These are phyloP conservation scores for Pitangus sulphuratus DNA, from an alignment of 2,797 vertebrate species.

Conservation along the genomic window DNA sequence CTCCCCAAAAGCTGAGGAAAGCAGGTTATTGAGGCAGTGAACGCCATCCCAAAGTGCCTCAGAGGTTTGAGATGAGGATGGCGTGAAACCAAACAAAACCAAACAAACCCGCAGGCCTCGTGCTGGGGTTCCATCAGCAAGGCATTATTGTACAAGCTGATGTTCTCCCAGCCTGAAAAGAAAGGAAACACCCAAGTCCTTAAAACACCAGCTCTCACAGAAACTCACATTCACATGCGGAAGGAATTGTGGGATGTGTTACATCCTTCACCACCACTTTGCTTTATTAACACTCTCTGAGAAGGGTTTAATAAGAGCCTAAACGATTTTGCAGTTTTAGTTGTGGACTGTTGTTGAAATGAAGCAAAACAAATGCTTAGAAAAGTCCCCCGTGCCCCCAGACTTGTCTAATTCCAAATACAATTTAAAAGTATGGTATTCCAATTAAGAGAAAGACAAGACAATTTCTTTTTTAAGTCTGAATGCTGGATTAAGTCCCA, in stretches of 20 bases:
- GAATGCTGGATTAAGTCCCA: background rate
- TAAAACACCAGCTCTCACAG: background rate
- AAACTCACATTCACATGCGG: background rate
- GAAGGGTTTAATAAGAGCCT: background rate
- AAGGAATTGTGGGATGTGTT: background rate
- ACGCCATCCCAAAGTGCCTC: background rate
- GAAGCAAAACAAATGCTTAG: background rate
- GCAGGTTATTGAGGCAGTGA: background rate
- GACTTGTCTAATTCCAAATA: background rate
- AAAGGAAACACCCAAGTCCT: background rate
- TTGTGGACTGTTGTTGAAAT: background rate
- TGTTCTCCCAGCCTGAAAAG: background rate
- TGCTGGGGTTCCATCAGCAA: background rate
- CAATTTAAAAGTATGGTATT: background rate
- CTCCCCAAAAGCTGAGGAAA: background rate
- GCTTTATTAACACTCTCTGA: background rate
- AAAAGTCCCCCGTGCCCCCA: background rate
- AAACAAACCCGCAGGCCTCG: background rate
- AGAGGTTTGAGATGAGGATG: background rate
- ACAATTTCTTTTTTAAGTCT: background rate
- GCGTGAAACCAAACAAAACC: background rate
- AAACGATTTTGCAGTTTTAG: background rate
- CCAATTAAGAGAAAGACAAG: background rate
- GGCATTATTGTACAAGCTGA: background rate
- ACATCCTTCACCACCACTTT: background rate